A percentile compares a stretch with the other conserved stretches of the same genome.
Conservation (phyloP, 64 coral and sea anemone species). For the Montipora sp. region DNA sequence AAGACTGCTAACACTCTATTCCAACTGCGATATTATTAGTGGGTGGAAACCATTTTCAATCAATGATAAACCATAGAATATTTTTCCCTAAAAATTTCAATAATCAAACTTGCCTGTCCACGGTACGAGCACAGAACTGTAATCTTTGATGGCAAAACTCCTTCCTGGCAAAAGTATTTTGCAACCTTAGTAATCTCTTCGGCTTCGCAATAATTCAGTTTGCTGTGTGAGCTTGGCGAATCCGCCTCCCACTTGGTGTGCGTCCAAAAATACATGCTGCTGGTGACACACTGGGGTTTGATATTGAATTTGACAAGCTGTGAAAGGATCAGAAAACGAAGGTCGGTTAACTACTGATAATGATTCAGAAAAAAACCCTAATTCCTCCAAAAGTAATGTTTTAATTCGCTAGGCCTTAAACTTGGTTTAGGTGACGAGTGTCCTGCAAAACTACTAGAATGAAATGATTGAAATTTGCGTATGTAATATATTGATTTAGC, state of each 20-base stretch:
- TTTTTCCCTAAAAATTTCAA: not conserved
- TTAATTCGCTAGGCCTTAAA: too few relatives aligned
- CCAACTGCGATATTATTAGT: too few relatives aligned
- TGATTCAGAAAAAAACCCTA: too few relatives aligned
- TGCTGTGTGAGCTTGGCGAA: constrained; percentile 53
- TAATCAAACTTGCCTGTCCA: constrained; percentile 70
- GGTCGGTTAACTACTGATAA: too few relatives aligned
- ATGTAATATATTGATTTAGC: too few relatives aligned
- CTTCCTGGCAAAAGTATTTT: constrained; percentile 24
- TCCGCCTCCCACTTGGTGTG: constrained; percentile 58
- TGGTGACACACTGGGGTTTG: constrained; percentile 26
- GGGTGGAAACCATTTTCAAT: too few relatives aligned
- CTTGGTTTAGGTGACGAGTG: too few relatives aligned
- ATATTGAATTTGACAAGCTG: constrained; percentile 27
- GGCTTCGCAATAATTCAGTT: constrained; percentile 68
- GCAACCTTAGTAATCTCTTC: constrained; percentile 51
- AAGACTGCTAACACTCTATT: too few relatives aligned
- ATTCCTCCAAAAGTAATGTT: too few relatives aligned
- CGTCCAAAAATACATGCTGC: constrained; percentile 74
- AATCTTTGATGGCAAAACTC: constrained; percentile 28
- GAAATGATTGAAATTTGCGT: too few relatives aligned
- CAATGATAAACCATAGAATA: not conserved
- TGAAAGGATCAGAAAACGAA: not conserved
- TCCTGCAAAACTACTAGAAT: too few relatives aligned
- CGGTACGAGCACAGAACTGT: constrained; percentile 91